phyloP scores from a whole-genome alignment of 2,113 vertebrate genomes.

The Zapornia atra region DNA sequence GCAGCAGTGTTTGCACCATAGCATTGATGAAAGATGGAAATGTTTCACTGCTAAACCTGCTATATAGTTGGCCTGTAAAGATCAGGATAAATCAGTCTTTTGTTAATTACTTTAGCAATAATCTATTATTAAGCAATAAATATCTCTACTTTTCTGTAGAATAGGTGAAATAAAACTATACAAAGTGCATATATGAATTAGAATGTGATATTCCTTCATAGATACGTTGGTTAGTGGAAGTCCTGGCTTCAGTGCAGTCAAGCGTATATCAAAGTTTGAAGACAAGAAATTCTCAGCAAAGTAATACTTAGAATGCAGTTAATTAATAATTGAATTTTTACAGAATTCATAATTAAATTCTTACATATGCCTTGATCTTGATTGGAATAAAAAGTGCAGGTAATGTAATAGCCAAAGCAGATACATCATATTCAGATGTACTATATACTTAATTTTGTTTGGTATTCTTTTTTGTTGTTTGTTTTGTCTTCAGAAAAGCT shows the following conservation, averaged over 20 bases:
- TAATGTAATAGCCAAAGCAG: neutral
- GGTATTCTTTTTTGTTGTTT: neutral
- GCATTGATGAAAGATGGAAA: neutral
- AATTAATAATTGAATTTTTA: neutral
- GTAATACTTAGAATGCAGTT: neutral
- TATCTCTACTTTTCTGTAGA: neutral
- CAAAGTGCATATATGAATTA: neutral
- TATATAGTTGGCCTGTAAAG: neutral
- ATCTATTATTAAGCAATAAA: neutral
- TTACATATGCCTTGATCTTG: neutral
- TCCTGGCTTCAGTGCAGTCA: neutral
- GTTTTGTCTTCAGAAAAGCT: conserved; percentile 84
- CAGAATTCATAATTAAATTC: neutral
- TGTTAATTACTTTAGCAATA: neutral
- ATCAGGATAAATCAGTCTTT: neutral
- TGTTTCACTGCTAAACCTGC: neutral
- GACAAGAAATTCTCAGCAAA: neutral
- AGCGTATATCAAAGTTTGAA: neutral
- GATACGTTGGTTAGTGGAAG: neutral
- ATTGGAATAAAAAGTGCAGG: neutral
- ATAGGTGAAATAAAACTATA: neutral
- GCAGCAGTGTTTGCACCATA: neutral
- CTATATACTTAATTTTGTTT: neutral
- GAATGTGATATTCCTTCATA: neutral
- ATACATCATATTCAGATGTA: neutral